Percentiles rank a stretch among this genome's conserved stretches.
Evolutionary conservation across 37 sponge, comb jelly and placozoan genomes (phyloP).

Genomic region (Bolinopsis microptera): DNA sequence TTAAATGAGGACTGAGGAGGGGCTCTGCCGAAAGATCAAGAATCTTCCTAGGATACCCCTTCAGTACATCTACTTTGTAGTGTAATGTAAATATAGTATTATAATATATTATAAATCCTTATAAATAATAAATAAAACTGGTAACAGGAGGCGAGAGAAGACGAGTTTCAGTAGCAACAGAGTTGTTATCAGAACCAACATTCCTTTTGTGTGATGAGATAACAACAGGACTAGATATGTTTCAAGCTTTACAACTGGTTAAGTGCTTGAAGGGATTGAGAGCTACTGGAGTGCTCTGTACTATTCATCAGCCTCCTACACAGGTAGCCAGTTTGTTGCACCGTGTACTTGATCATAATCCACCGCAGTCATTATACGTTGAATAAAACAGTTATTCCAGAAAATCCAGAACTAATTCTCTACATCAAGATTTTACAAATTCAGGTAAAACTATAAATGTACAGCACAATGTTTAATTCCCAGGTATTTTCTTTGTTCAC

Average conservation of each 20-base stretch:
- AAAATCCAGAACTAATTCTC: no score
- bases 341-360: background rate
- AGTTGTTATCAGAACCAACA: conserved; percentile 42
- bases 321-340: background rate
- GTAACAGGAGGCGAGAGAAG: conserved; percentile 10
- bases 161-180: conserved; percentile 38
- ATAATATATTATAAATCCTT: no score
- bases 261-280: conserved; percentile 26
- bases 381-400: no score
- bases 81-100: no score
- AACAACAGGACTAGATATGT: conserved; percentile 58
- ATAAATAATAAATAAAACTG: background rate
- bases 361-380: no score
- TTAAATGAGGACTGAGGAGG: no score
- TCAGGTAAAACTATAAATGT: no score
- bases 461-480: background rate
- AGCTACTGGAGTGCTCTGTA: conserved; percentile 42
- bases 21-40: no score
- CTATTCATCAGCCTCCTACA: conserved; percentile 56
- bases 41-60: no score
- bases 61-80: no score
- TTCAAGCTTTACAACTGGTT: conserved; percentile 40
- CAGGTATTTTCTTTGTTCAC: conserved; percentile 11
- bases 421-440: no score
- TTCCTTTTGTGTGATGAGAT: conserved; percentile 63